These are phyloP conservation scores for Orgyia antiqua DNA, from an alignment of 2,888 invertebrate genomes.

Conservation along the genomic window DNA sequence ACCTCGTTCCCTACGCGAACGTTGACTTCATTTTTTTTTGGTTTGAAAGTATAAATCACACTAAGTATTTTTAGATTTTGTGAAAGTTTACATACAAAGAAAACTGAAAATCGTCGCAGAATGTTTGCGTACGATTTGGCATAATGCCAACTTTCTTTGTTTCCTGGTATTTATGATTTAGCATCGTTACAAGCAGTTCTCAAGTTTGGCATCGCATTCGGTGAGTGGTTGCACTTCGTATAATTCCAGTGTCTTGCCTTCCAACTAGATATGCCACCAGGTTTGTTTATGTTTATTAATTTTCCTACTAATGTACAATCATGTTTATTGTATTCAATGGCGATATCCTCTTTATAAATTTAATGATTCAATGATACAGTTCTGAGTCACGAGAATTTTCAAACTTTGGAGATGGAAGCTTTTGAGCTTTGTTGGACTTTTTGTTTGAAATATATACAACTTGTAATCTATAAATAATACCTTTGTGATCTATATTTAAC, in stretches of 20 bases:
- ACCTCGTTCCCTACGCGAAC: constrained; percentile 27
- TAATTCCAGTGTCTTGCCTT: constrained; percentile 1
- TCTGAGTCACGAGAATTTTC: not conserved
- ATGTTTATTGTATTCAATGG: not conserved
- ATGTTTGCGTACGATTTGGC: constrained; percentile 42
- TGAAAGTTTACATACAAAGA: constrained; percentile 56
- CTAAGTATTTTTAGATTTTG: constrained; percentile 26
- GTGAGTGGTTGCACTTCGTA: constrained; percentile 12
- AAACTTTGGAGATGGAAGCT: no score
- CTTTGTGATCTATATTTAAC: no score
- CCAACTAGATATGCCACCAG: constrained; percentile 4
- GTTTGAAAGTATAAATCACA: constrained; percentile 16
- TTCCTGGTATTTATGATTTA: constrained; percentile 49
- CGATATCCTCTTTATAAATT: no score
- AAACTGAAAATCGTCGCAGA: constrained; percentile 33
- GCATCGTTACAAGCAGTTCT: constrained; percentile 26
- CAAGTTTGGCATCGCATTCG: constrained; percentile 7
- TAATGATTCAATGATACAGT: not conserved
- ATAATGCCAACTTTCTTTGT: constrained; percentile 57
- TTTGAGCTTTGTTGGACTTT: not conserved
- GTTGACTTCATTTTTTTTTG: constrained; percentile 39
- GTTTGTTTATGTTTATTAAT: constrained; percentile 5
- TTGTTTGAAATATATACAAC: no score
- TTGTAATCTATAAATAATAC: no score
- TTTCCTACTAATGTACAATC: constrained; percentile 1